These are phyloP conservation scores for Drosophila truncata DNA, from an alignment of 1,140 invertebrate genomes.

Conservation along the genomic window DNA sequence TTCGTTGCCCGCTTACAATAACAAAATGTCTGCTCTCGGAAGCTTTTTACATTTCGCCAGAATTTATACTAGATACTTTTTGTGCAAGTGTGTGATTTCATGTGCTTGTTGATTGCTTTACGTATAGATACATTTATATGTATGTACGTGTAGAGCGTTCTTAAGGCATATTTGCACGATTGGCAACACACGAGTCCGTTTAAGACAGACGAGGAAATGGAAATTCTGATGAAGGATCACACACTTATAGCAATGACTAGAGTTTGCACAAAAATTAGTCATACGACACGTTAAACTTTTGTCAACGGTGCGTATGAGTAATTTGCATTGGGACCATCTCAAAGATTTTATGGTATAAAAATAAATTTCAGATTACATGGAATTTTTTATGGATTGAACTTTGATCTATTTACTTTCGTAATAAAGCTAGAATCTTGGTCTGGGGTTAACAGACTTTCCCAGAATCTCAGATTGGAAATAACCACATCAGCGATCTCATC, in stretches of 20 bases:
- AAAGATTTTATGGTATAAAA: neutral
- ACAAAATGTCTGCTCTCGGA: constrained; percentile 54
- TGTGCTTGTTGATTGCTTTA: constrained; percentile 41
- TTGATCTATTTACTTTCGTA: neutral
- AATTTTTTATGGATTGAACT: neutral
- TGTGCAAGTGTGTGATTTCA: constrained; percentile 31
- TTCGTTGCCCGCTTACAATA: constrained; percentile 64
- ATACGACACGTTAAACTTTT: constrained; percentile 8
- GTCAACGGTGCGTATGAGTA: constrained; percentile 34
- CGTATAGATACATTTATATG: constrained; percentile 1
- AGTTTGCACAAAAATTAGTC: constrained; percentile 8
- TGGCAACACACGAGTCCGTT: constrained; percentile 24
- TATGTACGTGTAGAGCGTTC: constrained; percentile 26
- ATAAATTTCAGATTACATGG: neutral
- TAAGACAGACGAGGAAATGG: constrained; percentile 31
- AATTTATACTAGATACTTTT: constrained; percentile 68
- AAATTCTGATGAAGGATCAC: constrained; percentile 20
- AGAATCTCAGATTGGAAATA: constrained; percentile 8
- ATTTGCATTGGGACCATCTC: neutral
- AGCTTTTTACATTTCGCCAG: constrained; percentile 80
- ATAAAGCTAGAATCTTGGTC: neutral
- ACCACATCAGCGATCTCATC: constrained; percentile 9
- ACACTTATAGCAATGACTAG: constrained; percentile 6
- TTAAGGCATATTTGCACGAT: constrained; percentile 58
- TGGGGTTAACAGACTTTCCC: constrained; percentile 17